Base-by-base conservation (phyloP, 2,888 invertebrate species). In the Nomada goodeniana region DNA sequence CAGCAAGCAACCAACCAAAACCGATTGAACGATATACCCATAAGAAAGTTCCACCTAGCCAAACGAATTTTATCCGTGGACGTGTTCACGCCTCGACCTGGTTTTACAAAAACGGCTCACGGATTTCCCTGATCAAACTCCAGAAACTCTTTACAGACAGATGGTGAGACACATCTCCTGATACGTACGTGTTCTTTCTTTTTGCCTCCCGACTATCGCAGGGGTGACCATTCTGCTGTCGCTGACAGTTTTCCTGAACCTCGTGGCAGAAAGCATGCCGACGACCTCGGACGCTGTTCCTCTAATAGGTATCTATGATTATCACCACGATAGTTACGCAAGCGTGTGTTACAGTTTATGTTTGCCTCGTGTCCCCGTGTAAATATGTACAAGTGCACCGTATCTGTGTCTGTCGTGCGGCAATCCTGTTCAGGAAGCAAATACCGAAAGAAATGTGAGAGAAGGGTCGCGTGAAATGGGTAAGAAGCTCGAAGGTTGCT, bases 261-360 rank as follows among this genome's bases (percentile, higher is more conserved):
- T 98, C 96, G 98, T 99, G 94, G 98, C 98, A 91, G 98, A 98
- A 96, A 98, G 98, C 95, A 97, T 98, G 96, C 98, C 98, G 94
- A 96, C 96, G 71, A 94, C 97, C 92, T 97, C 97, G 94, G 97
- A 97, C 94, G 97, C 97, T 94, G 96, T 97, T 94, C 97, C 97
- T 94, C 95, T 97, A 94, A 96, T 97, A 96, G 97, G 97, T 97
- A 93, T 90, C 86, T 88, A 89, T 86, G 65, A 87, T 76, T 67
- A 76, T 67, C 83, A 76, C 55, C 63, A 72, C 57, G 77, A 74
- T 85, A 83, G 86, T 81, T 83, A 63, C 80, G 82, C 88, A 88
- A 86, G 76, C 86, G 86, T 88, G 86, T 89, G 86, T 89, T 83
- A 76, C 81, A 74, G 44, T 88, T 52, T 82, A 69, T 84, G 83